These are phyloP conservation scores for Sapajus apella DNA, from an alignment of 2,113 vertebrate species.

Conservation along the genomic window DNA sequence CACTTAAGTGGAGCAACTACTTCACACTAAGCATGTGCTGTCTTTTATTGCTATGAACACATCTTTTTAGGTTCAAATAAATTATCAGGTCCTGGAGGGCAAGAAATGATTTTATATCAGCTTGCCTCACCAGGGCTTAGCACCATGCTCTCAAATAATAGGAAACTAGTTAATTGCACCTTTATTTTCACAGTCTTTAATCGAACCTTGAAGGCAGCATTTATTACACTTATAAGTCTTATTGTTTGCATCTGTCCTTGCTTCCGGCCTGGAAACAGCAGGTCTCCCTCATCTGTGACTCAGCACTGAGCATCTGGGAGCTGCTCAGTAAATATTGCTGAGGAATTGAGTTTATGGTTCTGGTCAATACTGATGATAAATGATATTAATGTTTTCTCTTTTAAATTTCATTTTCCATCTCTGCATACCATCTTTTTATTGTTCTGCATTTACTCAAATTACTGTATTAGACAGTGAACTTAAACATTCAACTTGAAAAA, in stretches of 20 bases:
- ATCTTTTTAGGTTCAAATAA: neutral
- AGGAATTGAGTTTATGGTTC: neutral
- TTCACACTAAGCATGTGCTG: neutral
- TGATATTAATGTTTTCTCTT: neutral
- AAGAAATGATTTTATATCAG: neutral
- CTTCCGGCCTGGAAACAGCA: neutral
- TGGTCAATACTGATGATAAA: neutral
- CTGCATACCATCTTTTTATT: neutral
- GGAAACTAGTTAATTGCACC: neutral
- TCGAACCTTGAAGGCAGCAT: neutral
- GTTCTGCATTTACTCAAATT: neutral
- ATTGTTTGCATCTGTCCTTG: neutral
- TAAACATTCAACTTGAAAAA: neutral
- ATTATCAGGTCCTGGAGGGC: neutral
- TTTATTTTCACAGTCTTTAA: neutral
- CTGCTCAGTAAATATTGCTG: neutral
- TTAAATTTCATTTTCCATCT: neutral
- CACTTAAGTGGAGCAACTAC: no score
- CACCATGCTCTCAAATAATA: neutral
- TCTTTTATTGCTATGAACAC: neutral
- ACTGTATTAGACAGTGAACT: neutral
- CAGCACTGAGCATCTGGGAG: neutral
- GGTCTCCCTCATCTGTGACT: neutral
- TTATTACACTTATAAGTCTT: neutral
- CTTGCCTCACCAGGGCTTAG: neutral